Conservation (phyloP, 2,888 invertebrate genomes). For the Colletes collaris region DNA sequence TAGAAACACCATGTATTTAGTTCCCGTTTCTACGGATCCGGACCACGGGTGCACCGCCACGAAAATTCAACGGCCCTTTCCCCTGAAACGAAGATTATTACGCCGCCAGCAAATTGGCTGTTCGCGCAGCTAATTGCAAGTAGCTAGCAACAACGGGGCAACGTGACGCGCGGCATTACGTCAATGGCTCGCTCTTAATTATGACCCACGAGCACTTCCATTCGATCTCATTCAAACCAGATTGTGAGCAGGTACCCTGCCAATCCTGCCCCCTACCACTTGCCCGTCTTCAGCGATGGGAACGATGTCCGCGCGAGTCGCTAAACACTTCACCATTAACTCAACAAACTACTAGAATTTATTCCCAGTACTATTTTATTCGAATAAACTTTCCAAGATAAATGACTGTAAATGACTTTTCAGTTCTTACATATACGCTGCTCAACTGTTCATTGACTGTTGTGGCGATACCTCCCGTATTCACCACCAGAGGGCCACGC, state of each 20-base stretch:
- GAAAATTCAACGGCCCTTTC: constrained; percentile 13
- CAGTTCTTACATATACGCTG: too few species aligned
- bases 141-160: constrained; percentile 55
- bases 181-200: constrained; percentile 62
- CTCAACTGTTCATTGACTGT: too few species aligned
- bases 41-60: too few species aligned
- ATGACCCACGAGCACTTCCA: constrained; percentile 55
- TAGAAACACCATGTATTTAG: too few species aligned
- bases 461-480: too few species aligned
- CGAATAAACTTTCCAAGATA: too few species aligned
- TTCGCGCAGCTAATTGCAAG: constrained; percentile 62
- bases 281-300: constrained; percentile 18
- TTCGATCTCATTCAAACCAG: constrained; percentile 55
- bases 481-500: too few species aligned
- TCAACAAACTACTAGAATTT: too few species aligned
- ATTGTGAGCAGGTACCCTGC: constrained; percentile 38
- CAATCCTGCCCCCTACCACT: constrained; percentile 19
- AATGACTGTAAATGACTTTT: too few species aligned
- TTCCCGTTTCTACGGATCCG: not conserved
- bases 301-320: constrained; percentile 14
- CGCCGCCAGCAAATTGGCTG: constrained; percentile 55
- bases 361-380: too few species aligned
- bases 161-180: constrained; percentile 52
- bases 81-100: constrained; percentile 14
- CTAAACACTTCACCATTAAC: too few species aligned